Conservation (phyloP, 2,113 vertebrate species). For the Pycnonotus jocosus region DNA sequence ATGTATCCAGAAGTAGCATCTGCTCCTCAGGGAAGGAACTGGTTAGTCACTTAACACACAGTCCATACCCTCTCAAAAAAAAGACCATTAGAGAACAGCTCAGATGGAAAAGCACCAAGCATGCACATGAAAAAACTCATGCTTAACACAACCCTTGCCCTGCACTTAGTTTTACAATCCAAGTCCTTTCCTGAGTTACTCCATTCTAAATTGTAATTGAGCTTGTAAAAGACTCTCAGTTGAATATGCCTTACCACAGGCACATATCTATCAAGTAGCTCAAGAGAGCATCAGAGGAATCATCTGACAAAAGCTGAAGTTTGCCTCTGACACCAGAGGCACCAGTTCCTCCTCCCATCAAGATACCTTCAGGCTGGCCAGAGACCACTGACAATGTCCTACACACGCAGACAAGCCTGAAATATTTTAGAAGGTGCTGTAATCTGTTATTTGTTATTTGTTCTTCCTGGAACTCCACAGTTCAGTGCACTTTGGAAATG, state of each 20-base stretch:
- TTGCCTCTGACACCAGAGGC: not conserved
- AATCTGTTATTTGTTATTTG: not conserved
- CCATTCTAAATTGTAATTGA: accelerated
- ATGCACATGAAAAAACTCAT: not conserved
- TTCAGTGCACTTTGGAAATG: not conserved
- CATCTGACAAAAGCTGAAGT: not conserved
- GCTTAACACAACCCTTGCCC: not conserved
- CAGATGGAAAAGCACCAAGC: not conserved
- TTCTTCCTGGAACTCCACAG: not conserved
- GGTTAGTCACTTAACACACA: not conserved
- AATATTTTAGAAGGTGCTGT: not conserved
- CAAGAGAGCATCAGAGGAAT: not conserved
- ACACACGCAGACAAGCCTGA: not conserved
- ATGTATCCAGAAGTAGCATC: not conserved
- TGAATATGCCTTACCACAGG: not conserved
- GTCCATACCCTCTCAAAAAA: not conserved
- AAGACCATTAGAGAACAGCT: not conserved
- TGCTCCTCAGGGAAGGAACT: not conserved
- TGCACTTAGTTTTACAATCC: not conserved
- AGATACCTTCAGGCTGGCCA: not conserved
- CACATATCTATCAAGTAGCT: not conserved
- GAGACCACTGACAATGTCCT: not conserved
- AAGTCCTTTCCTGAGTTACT: not conserved
- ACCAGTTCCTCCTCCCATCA: not conserved
- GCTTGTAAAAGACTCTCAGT: not conserved